Evolutionary conservation across 2,113 vertebrate genomes (phyloP).

Genomic region (Apus apus): DNA sequence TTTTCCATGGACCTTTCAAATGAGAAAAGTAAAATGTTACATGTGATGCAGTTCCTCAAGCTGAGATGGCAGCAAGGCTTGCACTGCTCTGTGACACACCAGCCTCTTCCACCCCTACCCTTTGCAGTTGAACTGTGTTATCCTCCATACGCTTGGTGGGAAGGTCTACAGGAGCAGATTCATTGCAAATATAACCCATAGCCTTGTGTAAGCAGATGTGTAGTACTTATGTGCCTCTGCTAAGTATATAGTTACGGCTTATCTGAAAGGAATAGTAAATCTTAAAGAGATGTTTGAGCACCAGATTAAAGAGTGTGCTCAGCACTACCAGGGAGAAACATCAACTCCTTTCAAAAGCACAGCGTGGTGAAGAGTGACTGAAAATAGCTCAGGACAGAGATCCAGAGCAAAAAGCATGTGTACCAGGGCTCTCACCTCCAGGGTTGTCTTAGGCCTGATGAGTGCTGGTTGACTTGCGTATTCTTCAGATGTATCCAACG

Average conservation of each 20-base stretch:
- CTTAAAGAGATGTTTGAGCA: background rate
- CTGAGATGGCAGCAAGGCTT: background rate
- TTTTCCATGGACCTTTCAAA: background rate
- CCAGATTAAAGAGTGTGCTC: background rate
- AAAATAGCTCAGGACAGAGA: background rate
- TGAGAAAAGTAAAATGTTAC: background rate
- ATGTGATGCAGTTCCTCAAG: background rate
- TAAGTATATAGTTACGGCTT: background rate
- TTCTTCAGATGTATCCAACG: background rate
- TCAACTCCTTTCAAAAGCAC: background rate
- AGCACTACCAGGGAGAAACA: background rate
- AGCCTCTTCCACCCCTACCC: background rate
- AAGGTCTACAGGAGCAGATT: background rate
- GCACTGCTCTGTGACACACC: background rate
- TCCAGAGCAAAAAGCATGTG: background rate
- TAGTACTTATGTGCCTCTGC: fast-evolving
- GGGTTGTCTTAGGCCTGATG: background rate
- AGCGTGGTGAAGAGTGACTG: background rate
- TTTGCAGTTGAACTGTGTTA: background rate
- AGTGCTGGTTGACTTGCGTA: background rate
- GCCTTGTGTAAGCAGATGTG: background rate
- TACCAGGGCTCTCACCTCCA: background rate
- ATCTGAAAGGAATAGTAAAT: background rate
- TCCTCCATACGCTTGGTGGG: background rate
- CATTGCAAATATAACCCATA: background rate